phyloP scores from a whole-genome alignment of 2,888 invertebrate species.

The Pollenia angustigena region DNA sequence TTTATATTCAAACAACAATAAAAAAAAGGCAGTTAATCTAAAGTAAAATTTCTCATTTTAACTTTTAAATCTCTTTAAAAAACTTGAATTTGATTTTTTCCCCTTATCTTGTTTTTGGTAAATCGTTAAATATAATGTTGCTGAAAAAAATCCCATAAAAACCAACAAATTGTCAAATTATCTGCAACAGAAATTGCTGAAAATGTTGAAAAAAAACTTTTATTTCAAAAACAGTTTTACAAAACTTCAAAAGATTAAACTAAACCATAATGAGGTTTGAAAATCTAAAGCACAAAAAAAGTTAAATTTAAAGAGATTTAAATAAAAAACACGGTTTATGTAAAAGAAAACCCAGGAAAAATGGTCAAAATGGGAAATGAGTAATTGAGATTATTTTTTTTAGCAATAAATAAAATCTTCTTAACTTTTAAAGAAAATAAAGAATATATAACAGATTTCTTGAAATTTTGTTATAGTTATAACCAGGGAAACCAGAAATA shows the following conservation, averaged over 20 bases:
- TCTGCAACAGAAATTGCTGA: conserved; percentile 1
- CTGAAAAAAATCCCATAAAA: conserved; percentile 7
- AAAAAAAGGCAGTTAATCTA: too few relatives aligned
- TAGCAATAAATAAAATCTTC: too few relatives aligned
- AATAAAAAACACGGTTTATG: background rate
- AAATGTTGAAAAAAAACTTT: background rate
- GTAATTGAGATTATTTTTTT: too few relatives aligned
- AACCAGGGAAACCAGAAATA: too few relatives aligned
- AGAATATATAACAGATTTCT: too few relatives aligned
- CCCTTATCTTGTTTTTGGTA: background rate
- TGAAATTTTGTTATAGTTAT: too few relatives aligned
- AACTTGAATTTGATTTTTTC: conserved; percentile 7
- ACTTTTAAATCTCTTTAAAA: background rate
- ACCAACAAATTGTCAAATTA: conserved; percentile 46
- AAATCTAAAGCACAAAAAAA: background rate
- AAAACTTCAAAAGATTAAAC: conserved; percentile 13
- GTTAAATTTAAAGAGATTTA: background rate
- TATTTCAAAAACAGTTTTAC: background rate
- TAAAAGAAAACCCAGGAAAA: background rate
- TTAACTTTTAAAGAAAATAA: too few relatives aligned
- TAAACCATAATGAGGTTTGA: conserved; percentile 41
- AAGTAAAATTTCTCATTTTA: too few relatives aligned
- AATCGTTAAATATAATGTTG: conserved; percentile 30
- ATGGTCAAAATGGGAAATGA: too few relatives aligned
- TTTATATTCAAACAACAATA: too few relatives aligned